phyloP scores from a whole-genome alignment of 2,797 vertebrate genomes.

The Xyrichtys novacula region DNA sequence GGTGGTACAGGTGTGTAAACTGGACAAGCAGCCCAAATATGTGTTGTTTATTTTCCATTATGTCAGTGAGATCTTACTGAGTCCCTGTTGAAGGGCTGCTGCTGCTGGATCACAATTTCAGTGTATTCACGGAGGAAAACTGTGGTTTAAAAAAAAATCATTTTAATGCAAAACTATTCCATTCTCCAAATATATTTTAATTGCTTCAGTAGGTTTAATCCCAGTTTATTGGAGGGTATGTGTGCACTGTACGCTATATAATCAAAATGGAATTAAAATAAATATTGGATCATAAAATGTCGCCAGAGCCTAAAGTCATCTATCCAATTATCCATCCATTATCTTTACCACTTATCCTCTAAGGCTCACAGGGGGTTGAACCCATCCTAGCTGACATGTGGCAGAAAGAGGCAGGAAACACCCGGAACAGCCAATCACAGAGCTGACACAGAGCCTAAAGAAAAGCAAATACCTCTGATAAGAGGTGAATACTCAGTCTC shows the following conservation, averaged over 20 bases:
- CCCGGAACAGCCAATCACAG: neutral
- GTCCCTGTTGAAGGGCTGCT: too few species aligned
- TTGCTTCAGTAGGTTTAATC: neutral
- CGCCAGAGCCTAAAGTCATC: neutral
- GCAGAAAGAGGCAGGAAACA: too few species aligned
- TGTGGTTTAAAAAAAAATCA: neutral
- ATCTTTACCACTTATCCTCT: neutral
- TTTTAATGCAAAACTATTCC: conserved; percentile 1
- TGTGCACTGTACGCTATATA: neutral
- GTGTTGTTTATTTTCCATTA: too few species aligned
- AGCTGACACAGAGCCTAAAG: too few species aligned
- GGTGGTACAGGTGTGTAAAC: too few species aligned
- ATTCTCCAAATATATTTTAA: neutral
- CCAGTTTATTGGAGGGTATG: neutral
- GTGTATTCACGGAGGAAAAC: neutral
- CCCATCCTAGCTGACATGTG: too few species aligned
- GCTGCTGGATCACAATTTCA: neutral
- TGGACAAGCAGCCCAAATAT: too few species aligned
- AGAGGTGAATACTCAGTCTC: too few species aligned
- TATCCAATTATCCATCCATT: neutral
- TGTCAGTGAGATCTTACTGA: too few species aligned
- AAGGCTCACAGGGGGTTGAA: neutral
- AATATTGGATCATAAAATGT: conserved; percentile 4
- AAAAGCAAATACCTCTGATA: too few species aligned
- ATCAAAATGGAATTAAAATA: conserved; percentile 1